A percentile compares a stretch with the other conserved stretches of the same genome.
Evolutionary conservation across 2,113 vertebrate genomes (phyloP).

Genomic region (Trichechus manatus): DNA sequence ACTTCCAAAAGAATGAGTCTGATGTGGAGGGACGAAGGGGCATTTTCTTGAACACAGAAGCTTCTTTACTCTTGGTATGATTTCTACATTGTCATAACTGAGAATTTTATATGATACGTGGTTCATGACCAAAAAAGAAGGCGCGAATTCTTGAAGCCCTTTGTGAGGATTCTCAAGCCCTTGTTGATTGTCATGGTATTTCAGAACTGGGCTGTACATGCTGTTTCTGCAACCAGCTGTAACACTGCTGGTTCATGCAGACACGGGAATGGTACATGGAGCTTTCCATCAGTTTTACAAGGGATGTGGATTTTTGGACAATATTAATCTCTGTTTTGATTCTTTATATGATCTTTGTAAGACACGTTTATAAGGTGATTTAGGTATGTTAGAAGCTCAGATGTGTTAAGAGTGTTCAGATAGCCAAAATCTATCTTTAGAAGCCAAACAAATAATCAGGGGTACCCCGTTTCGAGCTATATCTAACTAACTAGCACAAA

Average conservation of each 20-base stretch:
- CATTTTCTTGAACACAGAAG: slow-evolving; percentile 17
- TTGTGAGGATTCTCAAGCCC: neutral
- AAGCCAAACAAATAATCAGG: neutral
- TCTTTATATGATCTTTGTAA: too few relatives aligned
- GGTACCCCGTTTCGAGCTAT: neutral
- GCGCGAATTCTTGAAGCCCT: neutral
- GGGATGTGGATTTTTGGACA: too few relatives aligned
- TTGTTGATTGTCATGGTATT: neutral
- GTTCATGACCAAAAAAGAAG: neutral
- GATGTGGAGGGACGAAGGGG: neutral
- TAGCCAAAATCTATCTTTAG: neutral
- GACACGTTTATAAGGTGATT: neutral
- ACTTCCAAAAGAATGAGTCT: slow-evolving; percentile 37
- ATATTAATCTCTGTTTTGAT: too few relatives aligned
- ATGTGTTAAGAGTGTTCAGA: neutral
- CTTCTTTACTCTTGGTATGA: neutral
- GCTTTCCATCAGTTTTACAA: too few relatives aligned
- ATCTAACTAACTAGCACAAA: neutral
- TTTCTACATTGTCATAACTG: neutral
- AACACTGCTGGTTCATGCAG: too few relatives aligned
- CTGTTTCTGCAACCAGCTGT: too few relatives aligned
- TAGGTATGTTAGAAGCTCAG: neutral
- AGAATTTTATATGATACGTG: neutral
- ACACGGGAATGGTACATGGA: too few relatives aligned
- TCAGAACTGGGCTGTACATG: neutral